Evolutionary conservation across 1,140 invertebrate species (phyloP), one percentile per base, ranked within the genome.

Genomic region (Papilio dardanus): DNA sequence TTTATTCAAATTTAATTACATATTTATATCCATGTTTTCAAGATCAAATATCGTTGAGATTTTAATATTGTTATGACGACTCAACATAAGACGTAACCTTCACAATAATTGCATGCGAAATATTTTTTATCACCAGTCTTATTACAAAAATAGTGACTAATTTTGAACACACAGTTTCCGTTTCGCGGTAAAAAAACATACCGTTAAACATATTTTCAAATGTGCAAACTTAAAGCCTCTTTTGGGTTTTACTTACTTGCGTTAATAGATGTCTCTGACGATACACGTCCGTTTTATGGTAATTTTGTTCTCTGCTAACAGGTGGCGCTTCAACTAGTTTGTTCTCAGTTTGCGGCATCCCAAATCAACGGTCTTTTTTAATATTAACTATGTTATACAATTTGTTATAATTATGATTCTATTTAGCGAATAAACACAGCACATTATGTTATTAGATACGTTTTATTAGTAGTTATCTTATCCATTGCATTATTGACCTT

Each of bases 401-500:
- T 62, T 62, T 30, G 8, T 62, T 30, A 3, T 62, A 10, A 62
- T 62, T 28, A 62, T 28, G 54, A 62, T 12, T 62, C 24, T 62
- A 62, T 62, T 62, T 62, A 62, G 8, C 54, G 12, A 14, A 28
- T 62, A 28, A 62, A 62, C 24, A 28, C 54, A 12, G 54, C 54
- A 28, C 24, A 62, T 28, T 62, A 62, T 5, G 24, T 58, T 58
- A 58, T 62, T 68, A 68, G 35, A 37, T 42, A 71, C 77, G 80
- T 87, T 87, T 84, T 84, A 83, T 83, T 86, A 78, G 84, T 81
- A 86, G 86, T 87, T 89, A 88, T 88, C 83, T 88, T 90, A 89
- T 86, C 79, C 83, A 86, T 88, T 80, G 88, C 87, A 83, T 85
- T 89, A 90, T 88, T 92, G 87, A 90, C 90, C 88, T 88, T 90